Evolutionary conservation across 2,888 invertebrate genomes (phyloP).

Genomic region (Agonopterix alstromeriana): DNA sequence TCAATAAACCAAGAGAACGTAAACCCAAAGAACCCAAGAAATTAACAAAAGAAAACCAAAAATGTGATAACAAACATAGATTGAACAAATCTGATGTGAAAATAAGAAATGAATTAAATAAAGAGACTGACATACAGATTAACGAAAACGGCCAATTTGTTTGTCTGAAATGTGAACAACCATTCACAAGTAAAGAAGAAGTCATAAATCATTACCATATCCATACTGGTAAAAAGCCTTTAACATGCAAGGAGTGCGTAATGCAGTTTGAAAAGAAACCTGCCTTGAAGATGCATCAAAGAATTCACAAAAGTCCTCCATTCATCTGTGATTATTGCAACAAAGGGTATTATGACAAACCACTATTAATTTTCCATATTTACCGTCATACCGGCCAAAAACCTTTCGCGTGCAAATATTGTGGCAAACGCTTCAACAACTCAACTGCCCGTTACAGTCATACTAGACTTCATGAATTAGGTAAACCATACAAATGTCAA

Average conservation of each 20-base stretch:
- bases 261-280: background rate
- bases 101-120: background rate
- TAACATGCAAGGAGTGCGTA: background rate
- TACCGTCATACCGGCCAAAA: conserved; percentile 19
- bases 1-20: background rate
- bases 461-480: background rate
- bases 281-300: background rate
- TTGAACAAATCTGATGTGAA: background rate
- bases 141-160: conserved; percentile 2
- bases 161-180: conserved; percentile 11
- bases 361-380: conserved; percentile 1
- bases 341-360: conserved; percentile 3
- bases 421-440: conserved; percentile 2
- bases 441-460: background rate
- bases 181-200: background rate
- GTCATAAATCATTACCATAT: background rate
- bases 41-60: background rate
- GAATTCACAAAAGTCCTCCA: background rate
- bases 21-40: background rate
- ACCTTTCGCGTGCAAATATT: background rate
- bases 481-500: background rate
- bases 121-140: background rate
- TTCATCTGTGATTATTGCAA: background rate
- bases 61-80: background rate
- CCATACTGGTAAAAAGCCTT: background rate